Evolutionary conservation across 2,113 vertebrate genomes (phyloP), one percentile per base, ranked within the genome.

Genomic region (Salvelinus namaycush): DNA sequence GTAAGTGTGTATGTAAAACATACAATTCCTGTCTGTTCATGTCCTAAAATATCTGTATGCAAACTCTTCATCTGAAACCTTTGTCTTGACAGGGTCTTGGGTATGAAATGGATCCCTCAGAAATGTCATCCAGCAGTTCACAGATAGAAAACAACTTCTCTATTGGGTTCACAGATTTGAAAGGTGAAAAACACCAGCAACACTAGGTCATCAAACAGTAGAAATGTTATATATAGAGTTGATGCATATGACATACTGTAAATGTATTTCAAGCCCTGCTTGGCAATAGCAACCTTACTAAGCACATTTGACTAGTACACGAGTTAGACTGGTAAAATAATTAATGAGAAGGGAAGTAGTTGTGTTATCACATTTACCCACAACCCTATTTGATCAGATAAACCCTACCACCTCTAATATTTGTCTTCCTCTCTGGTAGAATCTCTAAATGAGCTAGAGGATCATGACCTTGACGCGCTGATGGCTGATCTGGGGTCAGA

Each of bases 401-500:
- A 62, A 22, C 51, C 39, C 9, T 44, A 3, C 51, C 6, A 7
- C 69, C 31, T 24, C 51, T 73, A 11, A 49, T 66, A 29, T n/a
- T 1, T 13, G 6, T 66, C 11, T n/a, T 66, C 24, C 64, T 66
- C 64, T 66, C 11, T 27, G 64, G 71, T 74, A 97, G 97, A 95
- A 86, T 97, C 95, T 0, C 87, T 98, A 70, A 94, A 95, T 83
- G 86, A 96, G 6, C 86, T 99, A 77, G 97, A 98, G 86, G 96
- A 97, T 77, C 91, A 95, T 62, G 97, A 98, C 79, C 90, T 98
- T 79, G 96, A 97, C 79, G 94, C 95, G 39, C 93, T 98, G 81
- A 95, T 98, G 94, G 95, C 95, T 4, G 96, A 96, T 80, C 93
- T 98, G 68, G 87, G 93, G 60, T 94, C 95, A 74, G 95, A 96